Conservation (phyloP, 2,888 invertebrate species). For the Melolontha melolontha region DNA sequence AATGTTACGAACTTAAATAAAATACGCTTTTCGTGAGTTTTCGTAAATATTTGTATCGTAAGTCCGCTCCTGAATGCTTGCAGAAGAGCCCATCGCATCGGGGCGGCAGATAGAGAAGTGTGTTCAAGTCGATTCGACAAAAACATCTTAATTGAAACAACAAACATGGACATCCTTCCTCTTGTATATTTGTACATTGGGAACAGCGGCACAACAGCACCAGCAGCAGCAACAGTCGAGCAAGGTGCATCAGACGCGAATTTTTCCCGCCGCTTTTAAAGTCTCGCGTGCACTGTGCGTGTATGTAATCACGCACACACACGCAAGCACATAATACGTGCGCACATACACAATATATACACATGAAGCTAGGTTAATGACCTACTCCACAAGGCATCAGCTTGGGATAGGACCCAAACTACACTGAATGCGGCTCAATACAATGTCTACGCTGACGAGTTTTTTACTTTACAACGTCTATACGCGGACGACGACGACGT, state of each 20-base stretch:
- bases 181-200: slow-evolving; percentile 42
- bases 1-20: no score
- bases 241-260: slow-evolving; percentile 49
- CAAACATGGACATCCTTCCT: slow-evolving; percentile 46
- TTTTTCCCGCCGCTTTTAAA: slow-evolving; percentile 60
- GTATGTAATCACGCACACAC: slow-evolving; percentile 21
- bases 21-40: no score
- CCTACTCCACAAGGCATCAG: slow-evolving; percentile 60
- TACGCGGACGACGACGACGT: slow-evolving; percentile 9
- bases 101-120: slow-evolving; percentile 3
- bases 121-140: slow-evolving; percentile 26
- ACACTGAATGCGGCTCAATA: slow-evolving; percentile 50
- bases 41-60: no score
- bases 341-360: slow-evolving; percentile 52
- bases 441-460: slow-evolving; percentile 43
- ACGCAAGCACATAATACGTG: slow-evolving; percentile 19
- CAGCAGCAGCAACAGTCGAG: slow-evolving; percentile 19
- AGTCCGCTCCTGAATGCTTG: no score
- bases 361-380: slow-evolving; percentile 62
- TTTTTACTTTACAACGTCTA: slow-evolving; percentile 41
- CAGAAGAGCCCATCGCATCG: not conserved
- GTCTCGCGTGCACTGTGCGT: slow-evolving; percentile 58
- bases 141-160: slow-evolving; percentile 45
- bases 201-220: slow-evolving; percentile 35
- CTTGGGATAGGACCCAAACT: slow-evolving; percentile 63